Evolutionary conservation across 2,113 vertebrate genomes (phyloP).

Genomic region (Sinosuthora webbiana): DNA sequence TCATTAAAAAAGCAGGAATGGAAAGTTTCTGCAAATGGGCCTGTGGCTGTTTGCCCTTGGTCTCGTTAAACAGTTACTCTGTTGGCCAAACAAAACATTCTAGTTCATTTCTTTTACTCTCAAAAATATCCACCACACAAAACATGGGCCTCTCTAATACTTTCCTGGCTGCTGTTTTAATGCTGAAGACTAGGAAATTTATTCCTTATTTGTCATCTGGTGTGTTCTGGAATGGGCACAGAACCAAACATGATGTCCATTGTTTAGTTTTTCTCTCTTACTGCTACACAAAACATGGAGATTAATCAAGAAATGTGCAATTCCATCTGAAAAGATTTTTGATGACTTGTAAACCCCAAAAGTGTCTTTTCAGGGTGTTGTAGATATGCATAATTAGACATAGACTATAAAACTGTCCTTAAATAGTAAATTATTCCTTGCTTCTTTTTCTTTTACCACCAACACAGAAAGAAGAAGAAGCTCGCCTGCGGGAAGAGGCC

Average conservation of each 20-base stretch:
- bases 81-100: neutral
- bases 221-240: neutral
- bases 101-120: neutral
- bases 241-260: neutral
- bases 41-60: neutral
- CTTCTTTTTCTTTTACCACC: neutral
- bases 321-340: neutral
- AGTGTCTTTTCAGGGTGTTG: neutral
- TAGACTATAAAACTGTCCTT: neutral
- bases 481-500: constrained; percentile 84
- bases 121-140: neutral
- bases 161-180: neutral
- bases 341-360: neutral
- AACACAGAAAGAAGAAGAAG: constrained; percentile 85
- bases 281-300: neutral
- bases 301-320: neutral
- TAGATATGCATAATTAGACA: neutral
- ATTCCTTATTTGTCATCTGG: neutral
- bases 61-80: neutral
- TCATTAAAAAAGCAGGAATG: neutral
- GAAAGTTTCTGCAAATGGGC: neutral
- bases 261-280: neutral
- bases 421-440: neutral
- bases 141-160: neutral
- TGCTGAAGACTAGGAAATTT: neutral